Evolutionary conservation across 2,888 invertebrate genomes (phyloP).

Genomic region (Limulus polyphemus): DNA sequence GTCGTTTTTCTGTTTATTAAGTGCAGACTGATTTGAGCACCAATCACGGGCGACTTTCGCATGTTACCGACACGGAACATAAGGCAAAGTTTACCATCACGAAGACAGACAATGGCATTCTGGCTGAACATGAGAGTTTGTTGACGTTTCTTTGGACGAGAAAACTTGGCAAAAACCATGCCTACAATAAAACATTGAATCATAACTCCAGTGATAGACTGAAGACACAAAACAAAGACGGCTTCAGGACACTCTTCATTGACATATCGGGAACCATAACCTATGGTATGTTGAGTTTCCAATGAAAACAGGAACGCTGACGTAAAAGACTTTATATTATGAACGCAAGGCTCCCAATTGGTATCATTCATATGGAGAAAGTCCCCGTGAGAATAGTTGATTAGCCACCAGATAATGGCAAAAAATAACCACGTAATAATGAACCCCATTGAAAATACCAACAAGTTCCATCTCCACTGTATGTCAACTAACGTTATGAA

Average conservation of each 20-base stretch:
- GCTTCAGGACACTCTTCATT: constrained; percentile 88
- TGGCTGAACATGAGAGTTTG: constrained; percentile 88
- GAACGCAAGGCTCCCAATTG: constrained; percentile 66
- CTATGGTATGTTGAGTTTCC: constrained; percentile 94
- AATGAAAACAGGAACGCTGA: constrained; percentile 91
- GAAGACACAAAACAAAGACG: constrained; percentile 78
- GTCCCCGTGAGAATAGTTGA: constrained; percentile 85
- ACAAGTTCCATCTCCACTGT: constrained; percentile 81
- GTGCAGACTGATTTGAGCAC: constrained; percentile 89
- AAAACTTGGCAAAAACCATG: constrained; percentile 81
- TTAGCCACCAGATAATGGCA: constrained; percentile 89
- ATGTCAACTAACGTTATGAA: constrained; percentile 77
- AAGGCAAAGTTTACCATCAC: constrained; percentile 79
- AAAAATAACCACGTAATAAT: constrained; percentile 84
- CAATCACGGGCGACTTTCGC: constrained; percentile 87
- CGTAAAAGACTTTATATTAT: constrained; percentile 71
- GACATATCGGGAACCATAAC: constrained; percentile 71
- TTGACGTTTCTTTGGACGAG: constrained; percentile 88
- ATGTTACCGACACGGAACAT: constrained; percentile 95
- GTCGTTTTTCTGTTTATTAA: constrained; percentile 65
- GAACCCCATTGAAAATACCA: constrained; percentile 80
- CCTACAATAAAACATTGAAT: constrained; percentile 68
- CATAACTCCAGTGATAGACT: constrained; percentile 75
- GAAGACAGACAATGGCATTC: constrained; percentile 79
- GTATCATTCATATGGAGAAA: constrained; percentile 47